phyloP scores from a whole-genome alignment of 1,140 invertebrate genomes.

The Ylistrum balloti region DNA sequence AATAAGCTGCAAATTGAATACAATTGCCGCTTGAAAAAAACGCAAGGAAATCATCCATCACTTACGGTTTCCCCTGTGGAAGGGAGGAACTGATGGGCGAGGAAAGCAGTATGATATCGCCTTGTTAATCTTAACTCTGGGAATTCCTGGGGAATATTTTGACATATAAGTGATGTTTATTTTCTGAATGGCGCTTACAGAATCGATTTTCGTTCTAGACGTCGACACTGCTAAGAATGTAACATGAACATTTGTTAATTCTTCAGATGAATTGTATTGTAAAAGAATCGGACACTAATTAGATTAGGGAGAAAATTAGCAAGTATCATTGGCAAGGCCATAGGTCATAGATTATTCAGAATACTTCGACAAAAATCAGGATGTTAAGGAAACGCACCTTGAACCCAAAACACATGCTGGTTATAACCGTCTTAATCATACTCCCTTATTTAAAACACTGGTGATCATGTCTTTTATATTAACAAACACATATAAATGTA shows the following conservation, averaged over 20 bases:
- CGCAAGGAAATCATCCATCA: neutral
- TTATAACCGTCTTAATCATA: no score
- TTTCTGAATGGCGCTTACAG: neutral
- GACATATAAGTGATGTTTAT: neutral
- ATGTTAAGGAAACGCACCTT: neutral
- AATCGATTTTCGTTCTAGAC: neutral
- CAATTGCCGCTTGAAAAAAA: neutral
- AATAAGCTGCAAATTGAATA: constrained; percentile 21
- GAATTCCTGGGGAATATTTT: constrained; percentile 10
- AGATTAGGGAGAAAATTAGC: neutral
- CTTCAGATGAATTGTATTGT: neutral
- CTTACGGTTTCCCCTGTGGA: neutral
- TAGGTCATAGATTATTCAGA: neutral
- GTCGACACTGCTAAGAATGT: neutral
- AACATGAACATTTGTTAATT: neutral
- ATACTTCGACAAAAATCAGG: neutral
- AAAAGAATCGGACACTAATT: neutral
- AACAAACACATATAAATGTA: no score
- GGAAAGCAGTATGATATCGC: neutral
- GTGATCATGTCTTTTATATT: no score
- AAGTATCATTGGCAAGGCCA: neutral
- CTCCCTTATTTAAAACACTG: no score
- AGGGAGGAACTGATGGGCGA: neutral
- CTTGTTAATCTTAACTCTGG: neutral
- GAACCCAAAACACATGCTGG: no score